Evolutionary conservation across 1,140 invertebrate genomes (phyloP), one percentile per base, ranked within the genome.

Genomic region (Hypsibius dujardini): DNA sequence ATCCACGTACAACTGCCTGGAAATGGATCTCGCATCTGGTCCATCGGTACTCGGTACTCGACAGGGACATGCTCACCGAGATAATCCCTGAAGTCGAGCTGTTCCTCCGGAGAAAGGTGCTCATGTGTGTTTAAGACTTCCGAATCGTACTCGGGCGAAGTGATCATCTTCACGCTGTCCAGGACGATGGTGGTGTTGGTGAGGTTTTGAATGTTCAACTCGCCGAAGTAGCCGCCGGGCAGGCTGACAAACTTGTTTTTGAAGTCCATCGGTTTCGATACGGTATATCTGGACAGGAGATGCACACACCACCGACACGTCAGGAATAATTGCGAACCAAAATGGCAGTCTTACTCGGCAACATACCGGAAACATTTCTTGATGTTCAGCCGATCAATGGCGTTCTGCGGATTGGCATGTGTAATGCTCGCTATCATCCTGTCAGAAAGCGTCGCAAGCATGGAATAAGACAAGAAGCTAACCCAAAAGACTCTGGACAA

Each of bases 351-450:
- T n/a, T n/a, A n/a, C n/a, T n/a, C n/a, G n/a, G n/a, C n/a, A n/a
- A n/a, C n/a, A n/a, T 56, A 56, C 62, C 62, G 62, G 62, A 67
- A 42, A 42, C 62, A 67, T 42, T 67, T 67, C 42, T 67, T 67
- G 7, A 67, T 14, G 45, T 67, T 67, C 42, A 14, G 7, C 3
- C 62, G 62, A 3, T 67, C 62, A 14, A 67, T 3, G 7, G 62
- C 7, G 45, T 67, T 67, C 42, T 14, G 62, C 42, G 62, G 62
- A 42, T 67, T 67, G 7, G 62, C 7, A 42, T 14, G 45, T 12
- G 62, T 67, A 14, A 67, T 67, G 42, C 62, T 67, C 12, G 62
- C 62, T 3, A 67, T 67, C 62, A 67, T 67, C 62, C 62, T 67
- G 62, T 42, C 12, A 14, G 3, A 67, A n/a, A n/a, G n/a, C n/a